These are phyloP conservation scores for Canis aureus DNA, from an alignment of 2,113 vertebrate species.

Conservation along the genomic window DNA sequence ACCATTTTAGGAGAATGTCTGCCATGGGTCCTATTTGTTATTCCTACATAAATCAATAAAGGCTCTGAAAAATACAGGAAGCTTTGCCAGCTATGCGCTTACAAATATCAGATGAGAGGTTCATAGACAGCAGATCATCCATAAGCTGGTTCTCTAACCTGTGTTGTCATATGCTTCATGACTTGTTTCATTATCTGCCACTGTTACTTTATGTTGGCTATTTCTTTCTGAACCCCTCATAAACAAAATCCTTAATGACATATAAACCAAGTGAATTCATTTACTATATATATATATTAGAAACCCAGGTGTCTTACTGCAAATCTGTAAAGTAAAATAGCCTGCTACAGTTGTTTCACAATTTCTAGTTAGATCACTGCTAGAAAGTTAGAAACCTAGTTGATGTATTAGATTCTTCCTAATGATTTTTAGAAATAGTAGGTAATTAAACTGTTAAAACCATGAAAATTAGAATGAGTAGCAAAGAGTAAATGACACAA, in stretches of 20 bases:
- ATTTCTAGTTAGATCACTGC: neutral
- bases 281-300: neutral
- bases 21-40: slow-evolving; percentile 76
- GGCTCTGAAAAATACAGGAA: slow-evolving; percentile 70
- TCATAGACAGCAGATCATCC: slow-evolving; percentile 60
- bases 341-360: neutral
- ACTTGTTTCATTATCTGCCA: slow-evolving; percentile 72
- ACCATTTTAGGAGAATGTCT: slow-evolving; percentile 77
- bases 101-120: slow-evolving; percentile 81
- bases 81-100: slow-evolving; percentile 68
- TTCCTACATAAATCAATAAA: slow-evolving; percentile 82
- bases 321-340: slow-evolving; percentile 60
- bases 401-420: neutral
- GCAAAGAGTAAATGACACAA: neutral
- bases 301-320: neutral
- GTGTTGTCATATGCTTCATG: slow-evolving; percentile 54
- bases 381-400: neutral
- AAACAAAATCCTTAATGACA: slow-evolving; percentile 43
- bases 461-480: neutral
- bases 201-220: slow-evolving; percentile 61
- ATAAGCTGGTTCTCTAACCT: slow-evolving; percentile 21
- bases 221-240: slow-evolving; percentile 45
- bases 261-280: slow-evolving; percentile 49
- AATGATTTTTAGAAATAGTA: neutral
- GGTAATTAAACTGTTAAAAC: neutral